Conservation (phyloP, 2,113 vertebrate species). For the Haemorhous mexicanus region DNA sequence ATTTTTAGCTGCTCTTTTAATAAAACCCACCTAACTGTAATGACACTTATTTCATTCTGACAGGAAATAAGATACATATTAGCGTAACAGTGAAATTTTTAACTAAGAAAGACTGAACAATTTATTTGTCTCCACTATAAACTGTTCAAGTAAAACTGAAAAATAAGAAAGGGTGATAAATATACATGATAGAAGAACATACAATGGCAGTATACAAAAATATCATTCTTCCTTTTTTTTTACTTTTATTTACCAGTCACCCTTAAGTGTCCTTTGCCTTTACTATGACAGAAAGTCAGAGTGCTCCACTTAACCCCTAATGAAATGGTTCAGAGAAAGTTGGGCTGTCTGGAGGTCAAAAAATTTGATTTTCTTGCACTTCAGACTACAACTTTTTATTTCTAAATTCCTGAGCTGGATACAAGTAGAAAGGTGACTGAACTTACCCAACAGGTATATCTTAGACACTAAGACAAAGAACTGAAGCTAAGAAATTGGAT, state of each 20-base stretch:
- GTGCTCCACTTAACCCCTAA: neutral
- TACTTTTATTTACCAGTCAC: neutral
- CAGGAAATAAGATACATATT: neutral
- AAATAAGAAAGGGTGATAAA: neutral
- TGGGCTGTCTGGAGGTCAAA: neutral
- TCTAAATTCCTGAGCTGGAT: neutral
- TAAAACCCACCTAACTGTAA: neutral
- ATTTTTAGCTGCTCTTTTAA: conserved; percentile 4
- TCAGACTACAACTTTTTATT: neutral
- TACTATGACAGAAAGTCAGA: neutral
- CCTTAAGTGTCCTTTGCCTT: neutral
- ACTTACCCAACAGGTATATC: neutral
- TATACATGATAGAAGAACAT: neutral
- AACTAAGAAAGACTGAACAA: neutral
- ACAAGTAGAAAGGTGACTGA: neutral
- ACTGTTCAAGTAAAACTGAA: neutral
- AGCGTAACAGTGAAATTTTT: neutral
- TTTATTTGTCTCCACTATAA: neutral
- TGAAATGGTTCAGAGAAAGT: neutral
- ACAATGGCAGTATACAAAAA: neutral
- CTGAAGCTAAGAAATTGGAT: neutral
- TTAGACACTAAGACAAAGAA: neutral
- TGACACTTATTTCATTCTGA: neutral
- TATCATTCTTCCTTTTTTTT: rapidly evolving
- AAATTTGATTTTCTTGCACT: neutral